Percentiles rank a stretch among this genome's conserved stretches.
These are phyloP conservation scores for Thumatha senex DNA, from an alignment of 2,888 invertebrate species.

Conservation along the genomic window DNA sequence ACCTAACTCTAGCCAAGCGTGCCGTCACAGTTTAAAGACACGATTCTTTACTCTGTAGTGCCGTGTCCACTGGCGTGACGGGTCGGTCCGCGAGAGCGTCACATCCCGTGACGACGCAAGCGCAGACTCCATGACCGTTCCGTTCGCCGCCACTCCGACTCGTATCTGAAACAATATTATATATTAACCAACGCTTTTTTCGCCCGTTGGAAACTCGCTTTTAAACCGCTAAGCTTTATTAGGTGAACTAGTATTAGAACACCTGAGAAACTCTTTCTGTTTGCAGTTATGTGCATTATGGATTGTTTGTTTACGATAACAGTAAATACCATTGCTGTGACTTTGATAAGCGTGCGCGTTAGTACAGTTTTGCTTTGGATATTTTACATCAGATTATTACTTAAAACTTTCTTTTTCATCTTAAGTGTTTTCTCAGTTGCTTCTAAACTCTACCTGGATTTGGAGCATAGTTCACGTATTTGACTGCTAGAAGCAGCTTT, in stretches of 20 bases:
- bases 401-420: no score
- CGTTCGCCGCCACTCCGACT: conserved; percentile 73
- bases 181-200: conserved; percentile 60
- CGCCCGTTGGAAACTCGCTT: conserved; percentile 68
- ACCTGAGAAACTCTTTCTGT: background rate
- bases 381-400: no score
- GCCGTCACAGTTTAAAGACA: conserved; percentile 13
- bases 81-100: conserved; percentile 49
- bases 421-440: no score
- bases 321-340: background rate
- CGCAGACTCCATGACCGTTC: conserved; percentile 72
- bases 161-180: conserved; percentile 60
- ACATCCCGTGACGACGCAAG: conserved; percentile 63
- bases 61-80: conserved; percentile 49
- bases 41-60: conserved; percentile 24
- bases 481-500: no score
- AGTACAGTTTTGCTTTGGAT: no score
- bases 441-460: no score
- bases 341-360: background rate
- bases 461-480: no score
- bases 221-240: conserved; percentile 63
- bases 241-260: conserved; percentile 31
- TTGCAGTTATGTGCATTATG: conserved; percentile 5
- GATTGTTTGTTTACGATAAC: conserved; percentile 1
- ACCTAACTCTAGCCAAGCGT: conserved; percentile 51